Evolutionary conservation across 2,113 vertebrate genomes (phyloP).

Genomic region (Heliornis fulica): DNA sequence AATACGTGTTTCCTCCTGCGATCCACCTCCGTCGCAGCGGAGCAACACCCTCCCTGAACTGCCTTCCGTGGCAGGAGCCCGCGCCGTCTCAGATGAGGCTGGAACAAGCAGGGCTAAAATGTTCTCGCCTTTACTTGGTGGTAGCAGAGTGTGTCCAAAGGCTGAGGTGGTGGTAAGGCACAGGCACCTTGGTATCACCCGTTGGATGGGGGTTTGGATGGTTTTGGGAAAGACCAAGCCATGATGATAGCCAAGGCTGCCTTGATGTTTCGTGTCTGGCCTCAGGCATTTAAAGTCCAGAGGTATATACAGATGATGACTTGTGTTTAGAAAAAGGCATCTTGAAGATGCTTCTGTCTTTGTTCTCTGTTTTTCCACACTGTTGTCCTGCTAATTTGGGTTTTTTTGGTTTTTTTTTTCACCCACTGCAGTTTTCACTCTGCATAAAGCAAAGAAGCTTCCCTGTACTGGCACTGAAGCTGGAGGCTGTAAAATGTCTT

Average conservation of each 20-base stretch:
- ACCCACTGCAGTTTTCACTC: neutral
- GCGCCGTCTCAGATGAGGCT: fast-evolving
- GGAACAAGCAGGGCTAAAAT: neutral
- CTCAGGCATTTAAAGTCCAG: fast-evolving
- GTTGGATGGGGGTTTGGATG: fast-evolving
- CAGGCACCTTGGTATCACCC: fast-evolving
- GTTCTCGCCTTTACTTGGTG: no score
- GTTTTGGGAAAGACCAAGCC: fast-evolving
- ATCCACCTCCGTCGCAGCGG: neutral
- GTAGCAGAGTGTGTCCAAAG: neutral
- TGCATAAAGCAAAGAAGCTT: neutral
- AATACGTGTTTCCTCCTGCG: neutral
- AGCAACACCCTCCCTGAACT: fast-evolving
- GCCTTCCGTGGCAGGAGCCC: neutral
- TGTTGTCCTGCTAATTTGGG: neutral
- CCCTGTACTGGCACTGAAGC: fast-evolving
- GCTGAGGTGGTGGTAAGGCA: fast-evolving
- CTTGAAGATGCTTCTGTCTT: neutral
- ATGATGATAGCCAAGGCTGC: neutral
- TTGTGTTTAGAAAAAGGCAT: neutral
- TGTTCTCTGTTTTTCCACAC: neutral
- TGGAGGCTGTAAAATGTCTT: fast-evolving
- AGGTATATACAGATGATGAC: neutral
- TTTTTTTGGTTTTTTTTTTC: no score
- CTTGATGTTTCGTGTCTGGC: fast-evolving